Conservation (phyloP, 2,888 invertebrate species). For the Andrena camellia region DNA sequence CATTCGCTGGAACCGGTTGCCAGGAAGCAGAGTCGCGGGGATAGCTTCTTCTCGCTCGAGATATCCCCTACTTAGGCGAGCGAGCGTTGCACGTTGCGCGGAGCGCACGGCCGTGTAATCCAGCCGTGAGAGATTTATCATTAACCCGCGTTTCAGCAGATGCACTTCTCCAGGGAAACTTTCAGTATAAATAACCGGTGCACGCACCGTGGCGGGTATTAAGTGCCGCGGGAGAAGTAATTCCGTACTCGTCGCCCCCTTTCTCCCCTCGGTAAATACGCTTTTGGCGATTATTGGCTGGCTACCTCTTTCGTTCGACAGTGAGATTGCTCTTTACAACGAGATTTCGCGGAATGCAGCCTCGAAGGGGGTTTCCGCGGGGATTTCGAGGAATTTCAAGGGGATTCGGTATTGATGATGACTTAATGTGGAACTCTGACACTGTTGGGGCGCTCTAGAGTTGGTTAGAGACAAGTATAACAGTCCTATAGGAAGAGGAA, state of each 20-base stretch:
- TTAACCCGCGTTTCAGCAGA: slow-evolving; percentile 49
- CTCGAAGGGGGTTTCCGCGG: too few species aligned
- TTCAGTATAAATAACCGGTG: slow-evolving; percentile 38
- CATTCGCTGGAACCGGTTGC: slow-evolving; percentile 73
- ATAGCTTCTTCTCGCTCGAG: slow-evolving; percentile 61
- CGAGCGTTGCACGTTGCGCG: not conserved
- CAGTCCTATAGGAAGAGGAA: too few species aligned
- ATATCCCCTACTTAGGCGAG: slow-evolving; percentile 66
- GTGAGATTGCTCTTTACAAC: not conserved
- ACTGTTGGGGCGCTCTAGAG: too few species aligned
- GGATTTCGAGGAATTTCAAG: too few species aligned
- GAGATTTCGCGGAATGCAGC: not conserved
- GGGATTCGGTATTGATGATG: too few species aligned
- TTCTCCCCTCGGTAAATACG: not conserved
- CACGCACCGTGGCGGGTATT: slow-evolving; percentile 7
- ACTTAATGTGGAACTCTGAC: too few species aligned
- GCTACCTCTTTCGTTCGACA: not conserved
- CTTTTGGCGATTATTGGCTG: not conserved
- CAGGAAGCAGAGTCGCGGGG: slow-evolving; percentile 65
- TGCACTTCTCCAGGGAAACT: not conserved
- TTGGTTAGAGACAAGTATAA: too few species aligned
- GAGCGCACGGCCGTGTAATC: slow-evolving; percentile 34
- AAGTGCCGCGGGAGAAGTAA: not conserved
- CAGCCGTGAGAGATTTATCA: slow-evolving; percentile 58
- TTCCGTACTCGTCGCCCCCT: not conserved